phyloP scores from a whole-genome alignment of 2,113 vertebrate species.

The Salminus brasiliensis region DNA sequence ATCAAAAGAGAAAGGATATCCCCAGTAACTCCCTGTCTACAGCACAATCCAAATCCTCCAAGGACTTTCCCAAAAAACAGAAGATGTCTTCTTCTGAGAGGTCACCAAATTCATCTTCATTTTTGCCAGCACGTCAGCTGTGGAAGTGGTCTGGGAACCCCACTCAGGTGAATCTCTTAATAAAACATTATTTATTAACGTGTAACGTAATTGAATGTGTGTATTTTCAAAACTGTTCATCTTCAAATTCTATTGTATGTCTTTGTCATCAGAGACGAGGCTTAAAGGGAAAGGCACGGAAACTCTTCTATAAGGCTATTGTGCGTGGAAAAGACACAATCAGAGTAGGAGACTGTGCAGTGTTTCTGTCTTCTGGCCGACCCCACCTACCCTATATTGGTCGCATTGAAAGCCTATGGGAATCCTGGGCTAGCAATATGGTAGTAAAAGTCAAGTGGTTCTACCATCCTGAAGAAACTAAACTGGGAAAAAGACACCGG shows the following conservation, averaged over 20 bases:
- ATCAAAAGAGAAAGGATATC: conserved; percentile 79
- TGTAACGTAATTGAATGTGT: background rate
- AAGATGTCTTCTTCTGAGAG: conserved; percentile 90
- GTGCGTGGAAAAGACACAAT: conserved; percentile 94
- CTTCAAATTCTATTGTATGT: conserved; percentile 33
- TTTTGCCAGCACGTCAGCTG: conserved; percentile 89
- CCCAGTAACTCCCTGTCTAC: conserved; percentile 65
- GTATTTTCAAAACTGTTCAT: background rate
- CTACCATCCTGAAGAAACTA: conserved; percentile 98
- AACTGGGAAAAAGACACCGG: conserved; percentile 90
- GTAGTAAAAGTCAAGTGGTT: conserved; percentile 99
- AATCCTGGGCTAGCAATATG: conserved; percentile 99
- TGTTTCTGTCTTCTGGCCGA: conserved; percentile 94
- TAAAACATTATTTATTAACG: background rate
- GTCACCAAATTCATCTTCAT: conserved; percentile 85
- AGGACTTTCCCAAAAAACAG: conserved; percentile 89
- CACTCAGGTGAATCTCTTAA: conserved; percentile 83
- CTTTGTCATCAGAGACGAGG: conserved; percentile 84
- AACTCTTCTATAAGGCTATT: conserved; percentile 98
- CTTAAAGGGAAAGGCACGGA: conserved; percentile 96
- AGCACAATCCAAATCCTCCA: conserved; percentile 66
- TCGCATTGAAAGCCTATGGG: conserved; percentile 98
- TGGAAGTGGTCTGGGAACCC: conserved; percentile 98
- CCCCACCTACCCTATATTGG: conserved; percentile 97
- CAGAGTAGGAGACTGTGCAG: conserved; percentile 91